Percentiles rank a stretch among this genome's conserved stretches.
Conservation (phyloP, 2,888 invertebrate species). For the Didymodactylos carnosus region DNA sequence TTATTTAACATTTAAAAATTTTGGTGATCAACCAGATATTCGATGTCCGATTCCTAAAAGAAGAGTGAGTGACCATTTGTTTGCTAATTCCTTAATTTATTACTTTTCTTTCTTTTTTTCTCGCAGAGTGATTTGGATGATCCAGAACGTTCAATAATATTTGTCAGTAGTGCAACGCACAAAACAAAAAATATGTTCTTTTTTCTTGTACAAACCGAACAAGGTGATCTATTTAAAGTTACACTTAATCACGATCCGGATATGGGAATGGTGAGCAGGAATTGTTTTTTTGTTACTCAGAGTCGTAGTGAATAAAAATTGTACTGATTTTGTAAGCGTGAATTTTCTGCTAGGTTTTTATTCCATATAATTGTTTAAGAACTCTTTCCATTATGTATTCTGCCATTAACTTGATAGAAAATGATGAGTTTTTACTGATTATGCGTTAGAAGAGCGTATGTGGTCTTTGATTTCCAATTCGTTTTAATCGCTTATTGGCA, state of each 20-base stretch:
- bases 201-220: constrained; percentile 94
- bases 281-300: no score
- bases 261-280: constrained; percentile 42
- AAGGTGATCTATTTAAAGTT: constrained; percentile 87
- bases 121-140: constrained; percentile 79
- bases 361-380: no score
- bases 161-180: constrained; percentile 94
- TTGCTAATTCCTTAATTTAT: neutral
- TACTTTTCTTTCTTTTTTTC: constrained; percentile 17
- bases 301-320: no score
- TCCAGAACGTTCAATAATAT: constrained; percentile 89
- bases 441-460: no score
- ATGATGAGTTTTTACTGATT: no score
- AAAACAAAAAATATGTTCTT: constrained; percentile 99
- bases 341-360: no score
- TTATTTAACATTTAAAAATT: constrained; percentile 91
- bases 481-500: no score
- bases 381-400: no score
- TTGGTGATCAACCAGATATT: constrained; percentile 96
- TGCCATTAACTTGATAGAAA: no score
- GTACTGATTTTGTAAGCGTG: no score
- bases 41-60: constrained; percentile 77
- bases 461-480: no score
- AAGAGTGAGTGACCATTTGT: constrained; percentile 38
- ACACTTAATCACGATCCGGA: constrained; percentile 91